Evolutionary conservation across 2,888 invertebrate genomes (phyloP), one percentile per base, ranked within the genome.

Genomic region (Tethea ocularis): DNA sequence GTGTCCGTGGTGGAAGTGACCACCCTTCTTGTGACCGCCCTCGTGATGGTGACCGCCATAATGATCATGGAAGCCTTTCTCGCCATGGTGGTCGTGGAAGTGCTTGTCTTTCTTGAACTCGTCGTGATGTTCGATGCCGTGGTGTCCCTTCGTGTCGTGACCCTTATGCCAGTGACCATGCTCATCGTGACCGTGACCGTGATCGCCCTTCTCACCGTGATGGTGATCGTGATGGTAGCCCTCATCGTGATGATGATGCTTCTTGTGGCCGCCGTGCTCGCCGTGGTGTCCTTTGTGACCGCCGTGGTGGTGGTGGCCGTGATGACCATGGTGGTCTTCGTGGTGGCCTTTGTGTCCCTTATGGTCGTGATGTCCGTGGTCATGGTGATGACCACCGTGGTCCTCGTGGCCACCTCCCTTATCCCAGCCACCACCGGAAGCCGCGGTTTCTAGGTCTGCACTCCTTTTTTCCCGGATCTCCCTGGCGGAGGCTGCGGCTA

Each of bases 41-140:
- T 95, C 95, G 78, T 97, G 96, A 80, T 96, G 96, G 82, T 95
- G 95, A 46, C 94, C 96, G 57, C 96, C 97, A 80, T 97, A 95
- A 75, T 96, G 96, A 76, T 96, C 95, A 82, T 97, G 95, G 78
- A 95, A 95, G 0, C 96, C 97, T 69, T 95, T 95, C 71, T 96
- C 96, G 68, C 97, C 96, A 77, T 96, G 95, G 83, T 97, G 96
- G 72, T 97, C 96, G 84, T 95, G 97, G 94, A 96, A 97, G 85
- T 97, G 96, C 78, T 97, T 97, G 78, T 97, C 96, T 84, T 97
- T 97, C 81, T 97, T 96, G 91, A 95, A 96, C 85, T 97, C 97
- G 86, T 97, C 96, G 69, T 96, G 90, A 78, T 97, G 96, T 87
- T 97, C 96, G 7, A 97, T 93, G 71, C 96, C 96, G 79, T 97